These are phyloP conservation scores for Melinaea menophilus DNA, from an alignment of 2,888 invertebrate species.

Conservation along the genomic window DNA sequence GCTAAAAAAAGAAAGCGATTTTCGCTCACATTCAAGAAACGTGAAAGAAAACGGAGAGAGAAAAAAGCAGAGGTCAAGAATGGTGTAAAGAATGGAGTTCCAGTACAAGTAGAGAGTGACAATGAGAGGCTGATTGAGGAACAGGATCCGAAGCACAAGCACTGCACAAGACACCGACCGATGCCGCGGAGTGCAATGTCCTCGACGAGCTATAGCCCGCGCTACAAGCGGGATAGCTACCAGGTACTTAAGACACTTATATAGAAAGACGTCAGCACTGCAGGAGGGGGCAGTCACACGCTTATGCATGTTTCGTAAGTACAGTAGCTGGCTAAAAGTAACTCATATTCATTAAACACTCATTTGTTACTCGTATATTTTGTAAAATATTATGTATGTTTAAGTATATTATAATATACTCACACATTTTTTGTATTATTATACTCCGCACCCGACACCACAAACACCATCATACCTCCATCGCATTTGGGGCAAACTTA, in stretches of 20 bases:
- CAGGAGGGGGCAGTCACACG: conserved; percentile 31
- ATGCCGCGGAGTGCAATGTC: conserved; percentile 57
- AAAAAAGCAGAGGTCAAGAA: conserved; percentile 66
- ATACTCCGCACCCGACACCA: conserved; percentile 20
- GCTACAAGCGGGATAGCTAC: conserved; percentile 75
- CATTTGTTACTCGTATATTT: conserved; percentile 12
- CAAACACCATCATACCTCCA: conserved; percentile 16
- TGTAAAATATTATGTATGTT: conserved; percentile 19
- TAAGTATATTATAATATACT: conserved; percentile 30
- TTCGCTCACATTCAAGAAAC: conserved; percentile 68
- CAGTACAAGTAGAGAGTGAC: conserved; percentile 60
- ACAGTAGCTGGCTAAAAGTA: conserved; percentile 17
- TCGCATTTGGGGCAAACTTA: conserved; percentile 19
- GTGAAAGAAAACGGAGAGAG: conserved; percentile 68
- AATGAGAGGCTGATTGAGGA: conserved; percentile 69
- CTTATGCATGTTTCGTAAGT: conserved; percentile 12
- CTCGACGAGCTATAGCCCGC: conserved; percentile 70
- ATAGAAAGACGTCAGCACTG: conserved; percentile 12
- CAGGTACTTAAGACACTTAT: conserved; percentile 52
- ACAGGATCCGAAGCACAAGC: conserved; percentile 59
- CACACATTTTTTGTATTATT: conserved; percentile 33
- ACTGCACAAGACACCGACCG: conserved; percentile 59
- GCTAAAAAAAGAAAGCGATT: conserved; percentile 71
- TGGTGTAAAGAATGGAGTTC: conserved; percentile 57
- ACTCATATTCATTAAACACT: conserved; percentile 12